Conservation (phyloP, 2,113 vertebrate genomes). For the Ceuthmochares aereus region DNA sequence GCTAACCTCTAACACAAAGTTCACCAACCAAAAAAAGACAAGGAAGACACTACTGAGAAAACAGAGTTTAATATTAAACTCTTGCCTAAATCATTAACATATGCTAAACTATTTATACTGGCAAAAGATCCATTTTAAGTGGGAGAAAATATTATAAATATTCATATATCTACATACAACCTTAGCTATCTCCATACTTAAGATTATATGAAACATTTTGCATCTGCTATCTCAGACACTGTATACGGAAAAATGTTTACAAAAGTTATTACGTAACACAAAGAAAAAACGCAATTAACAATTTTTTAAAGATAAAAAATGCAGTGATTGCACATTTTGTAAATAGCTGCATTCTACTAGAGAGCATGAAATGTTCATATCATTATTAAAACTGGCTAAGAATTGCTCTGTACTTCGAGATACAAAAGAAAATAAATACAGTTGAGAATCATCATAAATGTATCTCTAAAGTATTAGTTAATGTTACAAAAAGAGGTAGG, state of each 20-base stretch:
- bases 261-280: background rate
- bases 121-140: background rate
- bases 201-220: background rate
- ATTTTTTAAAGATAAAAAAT: background rate
- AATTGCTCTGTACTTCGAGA: background rate
- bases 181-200: background rate
- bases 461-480: background rate
- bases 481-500: background rate
- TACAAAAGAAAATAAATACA: background rate
- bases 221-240: background rate
- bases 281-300: background rate
- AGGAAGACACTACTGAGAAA: background rate
- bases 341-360: background rate
- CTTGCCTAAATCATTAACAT: slow-evolving; percentile 15
- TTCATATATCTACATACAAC: background rate
- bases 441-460: background rate
- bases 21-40: background rate
- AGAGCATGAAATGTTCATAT: background rate
- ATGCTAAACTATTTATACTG: background rate
- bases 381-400: background rate
- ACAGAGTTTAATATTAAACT: slow-evolving; percentile 9
- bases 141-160: background rate
- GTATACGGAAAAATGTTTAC: background rate
- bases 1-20: background rate
- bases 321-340: background rate